Percentiles rank a stretch among this genome's conserved stretches.
Conservation (phyloP, 2,113 vertebrate species). For the Galeopterus variegatus region DNA sequence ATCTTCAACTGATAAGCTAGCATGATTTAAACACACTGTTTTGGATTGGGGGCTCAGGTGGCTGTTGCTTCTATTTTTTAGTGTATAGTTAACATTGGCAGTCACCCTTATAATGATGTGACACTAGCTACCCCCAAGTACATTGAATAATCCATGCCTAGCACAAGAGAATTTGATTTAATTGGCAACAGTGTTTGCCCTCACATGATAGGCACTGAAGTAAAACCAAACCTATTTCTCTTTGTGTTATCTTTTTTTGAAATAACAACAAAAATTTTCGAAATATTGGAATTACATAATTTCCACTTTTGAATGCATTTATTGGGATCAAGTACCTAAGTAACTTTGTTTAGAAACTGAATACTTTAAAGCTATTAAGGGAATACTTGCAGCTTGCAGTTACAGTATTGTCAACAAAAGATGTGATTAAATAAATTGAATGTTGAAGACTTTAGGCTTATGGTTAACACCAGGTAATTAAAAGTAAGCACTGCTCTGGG, state of each 20-base stretch:
- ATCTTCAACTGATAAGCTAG: constrained; percentile 71
- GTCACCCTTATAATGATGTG: constrained; percentile 92
- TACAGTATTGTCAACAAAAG: constrained; percentile 89
- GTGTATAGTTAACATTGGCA: constrained; percentile 91
- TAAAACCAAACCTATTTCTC: constrained; percentile 71
- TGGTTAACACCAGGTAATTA: constrained; percentile 91
- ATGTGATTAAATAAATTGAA: constrained; percentile 91
- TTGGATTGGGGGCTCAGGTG: constrained; percentile 89
- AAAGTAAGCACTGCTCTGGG: constrained; percentile 92
- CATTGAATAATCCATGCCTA: constrained; percentile 80
- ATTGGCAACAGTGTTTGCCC: constrained; percentile 78
- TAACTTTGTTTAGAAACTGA: constrained; percentile 87
- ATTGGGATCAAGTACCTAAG: constrained; percentile 81
- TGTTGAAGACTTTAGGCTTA: constrained; percentile 90
- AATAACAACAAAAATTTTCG: constrained; percentile 65
- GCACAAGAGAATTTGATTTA: constrained; percentile 86
- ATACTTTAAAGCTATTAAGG: constrained; percentile 89
- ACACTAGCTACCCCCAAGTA: constrained; percentile 81
- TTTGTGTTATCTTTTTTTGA: constrained; percentile 47
- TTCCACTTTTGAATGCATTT: constrained; percentile 66
- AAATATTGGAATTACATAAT: constrained; percentile 73
- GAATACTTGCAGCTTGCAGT: constrained; percentile 87
- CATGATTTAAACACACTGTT: constrained; percentile 75
- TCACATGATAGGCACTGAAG: constrained; percentile 78
- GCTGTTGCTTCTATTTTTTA: constrained; percentile 88